phyloP scores from a whole-genome alignment of 2,888 invertebrate species.

The Isoperla grammatica region DNA sequence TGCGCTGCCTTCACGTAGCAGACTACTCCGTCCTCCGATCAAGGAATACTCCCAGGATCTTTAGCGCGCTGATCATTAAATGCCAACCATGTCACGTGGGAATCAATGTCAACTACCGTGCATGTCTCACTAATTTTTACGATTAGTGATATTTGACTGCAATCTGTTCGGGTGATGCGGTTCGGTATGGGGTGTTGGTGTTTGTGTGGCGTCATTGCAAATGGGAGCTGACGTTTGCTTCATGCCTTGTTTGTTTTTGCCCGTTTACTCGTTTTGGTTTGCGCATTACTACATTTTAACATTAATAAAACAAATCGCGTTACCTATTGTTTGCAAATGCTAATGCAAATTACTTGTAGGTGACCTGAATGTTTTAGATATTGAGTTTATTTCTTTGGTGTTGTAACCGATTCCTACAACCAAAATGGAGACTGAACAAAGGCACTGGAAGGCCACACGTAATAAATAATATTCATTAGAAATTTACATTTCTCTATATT shows the following conservation, averaged over 20 bases:
- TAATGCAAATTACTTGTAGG: no score
- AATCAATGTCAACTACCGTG: conserved; percentile 58
- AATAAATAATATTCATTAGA: no score
- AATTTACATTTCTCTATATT: not conserved
- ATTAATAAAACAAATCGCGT: not conserved
- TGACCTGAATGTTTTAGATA: no score
- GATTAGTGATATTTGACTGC: conserved; percentile 39
- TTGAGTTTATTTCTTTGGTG: not conserved
- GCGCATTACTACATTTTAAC: no score
- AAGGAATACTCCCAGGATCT: conserved; percentile 35
- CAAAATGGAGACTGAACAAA: conserved; percentile 33
- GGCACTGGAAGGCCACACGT: conserved; percentile 12
- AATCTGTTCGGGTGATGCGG: conserved; percentile 43
- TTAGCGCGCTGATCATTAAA: conserved; percentile 34
- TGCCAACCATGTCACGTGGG: conserved; percentile 56
- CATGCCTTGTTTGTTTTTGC: no score
- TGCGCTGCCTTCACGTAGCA: conserved; percentile 38
- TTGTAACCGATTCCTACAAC: conserved; percentile 15
- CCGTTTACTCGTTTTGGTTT: no score
- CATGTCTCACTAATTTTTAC: conserved; percentile 52
- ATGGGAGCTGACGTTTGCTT: conserved; percentile 31
- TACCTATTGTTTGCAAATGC: not conserved
- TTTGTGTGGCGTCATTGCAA: conserved; percentile 32
- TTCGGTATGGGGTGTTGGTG: conserved; percentile 31
- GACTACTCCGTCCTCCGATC: conserved; percentile 33